A percentile compares a stretch with the other conserved stretches of the same genome.
Conservation (phyloP, 1,140 invertebrate species). For the Latrodectus geometricus region DNA sequence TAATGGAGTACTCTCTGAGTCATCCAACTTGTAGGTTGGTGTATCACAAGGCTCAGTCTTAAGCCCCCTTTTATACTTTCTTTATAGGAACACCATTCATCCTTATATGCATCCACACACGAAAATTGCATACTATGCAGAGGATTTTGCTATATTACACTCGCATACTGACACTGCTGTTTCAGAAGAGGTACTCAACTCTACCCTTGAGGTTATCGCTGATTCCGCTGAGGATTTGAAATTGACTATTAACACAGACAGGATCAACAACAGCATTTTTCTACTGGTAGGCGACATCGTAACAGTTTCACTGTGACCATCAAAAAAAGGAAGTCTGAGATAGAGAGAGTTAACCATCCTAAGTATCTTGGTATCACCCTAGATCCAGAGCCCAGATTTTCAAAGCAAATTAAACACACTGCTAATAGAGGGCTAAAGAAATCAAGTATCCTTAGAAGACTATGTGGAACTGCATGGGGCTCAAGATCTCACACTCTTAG, state of each 20-base stretch:
- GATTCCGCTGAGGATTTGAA: not conserved
- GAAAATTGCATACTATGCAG: slow-evolving; percentile 29
- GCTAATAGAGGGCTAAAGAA: not conserved
- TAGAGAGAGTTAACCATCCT: not conserved
- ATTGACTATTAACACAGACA: not conserved
- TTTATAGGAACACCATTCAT: slow-evolving; percentile 1
- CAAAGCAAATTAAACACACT: not conserved
- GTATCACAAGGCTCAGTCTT: not conserved
- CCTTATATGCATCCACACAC: not conserved
- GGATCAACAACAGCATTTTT: slow-evolving; percentile 10
- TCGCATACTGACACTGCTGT: not conserved
- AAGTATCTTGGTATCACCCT: not conserved
- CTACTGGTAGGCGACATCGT: not conserved
- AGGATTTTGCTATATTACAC: slow-evolving; percentile 5
- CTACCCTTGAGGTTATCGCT: not conserved
- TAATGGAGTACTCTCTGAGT: not conserved
- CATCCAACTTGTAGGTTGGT: not conserved
- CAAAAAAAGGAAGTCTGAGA: not conserved
- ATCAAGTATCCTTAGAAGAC: slow-evolving; percentile 1
- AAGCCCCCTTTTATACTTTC: not conserved
- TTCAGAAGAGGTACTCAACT: not conserved
- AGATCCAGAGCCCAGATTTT: slow-evolving; percentile 12
- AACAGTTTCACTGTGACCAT: not conserved
- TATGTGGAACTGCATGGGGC: not conserved
- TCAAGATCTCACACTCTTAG: not conserved